Base-by-base conservation (phyloP, 2,888 invertebrate species). In the Homarus gammarus region DNA sequence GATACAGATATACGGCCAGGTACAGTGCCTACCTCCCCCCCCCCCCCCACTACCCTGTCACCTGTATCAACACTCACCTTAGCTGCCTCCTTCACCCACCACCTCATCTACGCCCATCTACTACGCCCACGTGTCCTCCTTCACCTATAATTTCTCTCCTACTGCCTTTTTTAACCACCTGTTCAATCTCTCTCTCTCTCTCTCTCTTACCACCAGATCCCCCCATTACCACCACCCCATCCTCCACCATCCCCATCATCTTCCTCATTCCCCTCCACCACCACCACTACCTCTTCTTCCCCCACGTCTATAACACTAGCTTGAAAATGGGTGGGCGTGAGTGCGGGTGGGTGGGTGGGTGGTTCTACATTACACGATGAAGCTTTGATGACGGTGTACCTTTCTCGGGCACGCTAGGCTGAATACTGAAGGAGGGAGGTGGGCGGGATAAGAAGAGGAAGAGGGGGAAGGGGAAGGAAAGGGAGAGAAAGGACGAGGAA, bases 161-260 rank as follows among this genome's bases (percentile, higher is more conserved):
- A 38, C 36, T 38, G 6, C 36, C 36, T 61, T n/a, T n/a, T 61
- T 61, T 27, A n/a, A 12, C 18, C 15, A 33, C 51, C 6, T 33
- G 27, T 31, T 56, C 56, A 51, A 51, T 79, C 78, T 78, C 56
- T 56, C 44, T 75, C 75, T 75, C 75, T 75, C 75, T n/a, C n/a
- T n/a, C n/a, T n/a, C n/a, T n/a, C n/a, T n/a, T n/a, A n/a, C 3
- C 5, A 1, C 18, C 2, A 1, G 1, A 2, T 2, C n/a, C 0
- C n/a, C 2, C 56, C n/a, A 15, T n/a, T 56, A 1, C 8, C 31
- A 2, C 0, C 8, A 22, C 61, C 40, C 61, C 61, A 31, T 81
- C 56, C 56, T 83, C 83, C 68, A 64, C 68, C 83, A 44, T 70
- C 44, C 68, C 68, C 82, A 44, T n/a, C 2, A 38, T 44, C 10